These are phyloP conservation scores for Lepidochitona cinerea DNA, from an alignment of 2,888 invertebrate species.

Conservation along the genomic window DNA sequence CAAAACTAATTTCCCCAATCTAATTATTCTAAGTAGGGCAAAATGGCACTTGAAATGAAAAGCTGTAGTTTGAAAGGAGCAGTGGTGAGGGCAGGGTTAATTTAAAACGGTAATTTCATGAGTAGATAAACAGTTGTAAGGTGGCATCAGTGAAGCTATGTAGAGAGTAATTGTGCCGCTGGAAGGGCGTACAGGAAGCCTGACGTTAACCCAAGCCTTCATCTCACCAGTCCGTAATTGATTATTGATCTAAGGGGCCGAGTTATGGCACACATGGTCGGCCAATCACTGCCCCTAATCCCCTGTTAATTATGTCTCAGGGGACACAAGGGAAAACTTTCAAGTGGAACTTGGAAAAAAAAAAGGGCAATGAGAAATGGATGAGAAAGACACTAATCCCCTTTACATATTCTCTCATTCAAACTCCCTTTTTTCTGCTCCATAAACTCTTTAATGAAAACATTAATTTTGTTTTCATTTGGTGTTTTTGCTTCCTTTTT, in stretches of 20 bases:
- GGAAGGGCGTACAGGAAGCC: neutral
- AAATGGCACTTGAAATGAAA: constrained; percentile 4
- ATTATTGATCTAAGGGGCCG: neutral
- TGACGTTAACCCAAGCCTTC: neutral
- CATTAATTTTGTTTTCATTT: neutral
- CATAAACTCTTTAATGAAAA: constrained; percentile 3
- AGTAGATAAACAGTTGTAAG: constrained; percentile 1
- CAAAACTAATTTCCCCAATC: constrained; percentile 7
- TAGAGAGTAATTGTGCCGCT: neutral
- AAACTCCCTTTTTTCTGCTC: neutral
- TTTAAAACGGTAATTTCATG: neutral
- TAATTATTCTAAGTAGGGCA: constrained; percentile 6
- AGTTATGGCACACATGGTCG: neutral
- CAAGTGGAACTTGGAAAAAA: constrained; percentile 1
- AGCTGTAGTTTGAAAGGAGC: neutral
- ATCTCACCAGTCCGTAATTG: neutral
- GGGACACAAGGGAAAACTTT: constrained; percentile 7
- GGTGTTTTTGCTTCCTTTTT: neutral
- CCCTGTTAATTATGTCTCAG: constrained; percentile 3
- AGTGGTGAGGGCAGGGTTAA: neutral
- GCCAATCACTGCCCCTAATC: constrained; percentile 7
- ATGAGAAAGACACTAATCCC: constrained; percentile 4
- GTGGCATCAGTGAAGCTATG: neutral
- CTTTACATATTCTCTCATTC: neutral
- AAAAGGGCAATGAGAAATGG: constrained; percentile 1